phyloP scores from a whole-genome alignment of 2,888 invertebrate genomes.

The Epinotia brunnichana region DNA sequence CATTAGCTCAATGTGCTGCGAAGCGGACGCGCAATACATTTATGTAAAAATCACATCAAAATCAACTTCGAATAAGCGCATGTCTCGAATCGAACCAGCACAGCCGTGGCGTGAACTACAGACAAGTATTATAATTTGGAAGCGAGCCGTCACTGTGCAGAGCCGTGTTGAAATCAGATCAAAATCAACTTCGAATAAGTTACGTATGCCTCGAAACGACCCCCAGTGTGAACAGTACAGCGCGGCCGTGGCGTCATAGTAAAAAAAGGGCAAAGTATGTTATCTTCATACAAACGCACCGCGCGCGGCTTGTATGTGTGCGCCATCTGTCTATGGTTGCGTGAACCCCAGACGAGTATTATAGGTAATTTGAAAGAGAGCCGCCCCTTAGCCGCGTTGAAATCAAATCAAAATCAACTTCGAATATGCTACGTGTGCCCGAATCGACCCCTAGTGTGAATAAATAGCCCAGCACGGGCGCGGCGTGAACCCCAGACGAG shows the following conservation, averaged over 20 bases:
- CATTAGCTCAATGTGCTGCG: not conserved
- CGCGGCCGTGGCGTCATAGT: conserved; percentile 1
- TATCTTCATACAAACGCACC: no score
- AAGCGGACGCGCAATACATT: no score
- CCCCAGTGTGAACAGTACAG: no score
- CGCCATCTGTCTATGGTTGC: no score
- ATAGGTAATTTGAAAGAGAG: conserved; percentile 68
- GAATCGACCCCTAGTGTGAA: not conserved
- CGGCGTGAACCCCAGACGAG: conserved; percentile 28
- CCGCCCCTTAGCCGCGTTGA: conserved; percentile 51
- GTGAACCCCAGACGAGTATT: conserved; percentile 46
- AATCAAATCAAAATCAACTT: not conserved
- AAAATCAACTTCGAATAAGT: no score
- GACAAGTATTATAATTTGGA: conserved; percentile 59
- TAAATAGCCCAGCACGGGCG: not conserved
- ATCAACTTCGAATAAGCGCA: no score
- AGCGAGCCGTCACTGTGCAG: conserved; percentile 63
- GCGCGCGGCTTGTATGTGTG: no score
- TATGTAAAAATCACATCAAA: no score
- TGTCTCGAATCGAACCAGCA: no score
- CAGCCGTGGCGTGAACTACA: conserved; percentile 1
- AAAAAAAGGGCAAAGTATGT: no score
- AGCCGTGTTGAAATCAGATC: conserved; percentile 37
- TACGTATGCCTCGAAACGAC: no score
- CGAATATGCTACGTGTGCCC: not conserved